Conservation (phyloP, 1,140 invertebrate genomes). For the Heliconius hermathena region DNA sequence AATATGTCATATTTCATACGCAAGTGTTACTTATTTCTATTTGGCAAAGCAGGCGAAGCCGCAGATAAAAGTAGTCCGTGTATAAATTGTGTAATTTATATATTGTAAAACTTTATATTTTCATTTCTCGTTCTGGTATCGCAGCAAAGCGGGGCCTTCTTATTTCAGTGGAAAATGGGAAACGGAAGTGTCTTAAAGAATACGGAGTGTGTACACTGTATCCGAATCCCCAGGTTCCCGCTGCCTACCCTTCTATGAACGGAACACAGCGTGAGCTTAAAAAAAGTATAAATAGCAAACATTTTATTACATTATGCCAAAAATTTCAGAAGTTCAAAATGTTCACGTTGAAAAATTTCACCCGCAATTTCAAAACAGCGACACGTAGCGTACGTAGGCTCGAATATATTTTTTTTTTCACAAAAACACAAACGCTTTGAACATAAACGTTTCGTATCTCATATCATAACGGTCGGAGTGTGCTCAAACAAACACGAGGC, state of each 20-base stretch:
- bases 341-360: conserved; percentile 14
- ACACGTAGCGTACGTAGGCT: conserved; percentile 17
- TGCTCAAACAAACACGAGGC: conserved; percentile 32
- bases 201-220: no score
- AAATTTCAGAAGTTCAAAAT: background rate
- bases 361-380: conserved; percentile 16
- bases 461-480: conserved; percentile 30
- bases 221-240: no score
- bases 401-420: conserved; percentile 11
- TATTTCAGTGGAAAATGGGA: no score
- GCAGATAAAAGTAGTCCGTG: no score
- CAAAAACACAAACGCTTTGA: conserved; percentile 22
- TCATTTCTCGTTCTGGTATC: no score
- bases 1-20: no score
- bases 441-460: conserved; percentile 30
- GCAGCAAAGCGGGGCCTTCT: no score
- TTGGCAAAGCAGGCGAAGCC: background rate
- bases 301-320: background rate
- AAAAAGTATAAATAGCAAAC: background rate
- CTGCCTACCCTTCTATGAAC: no score
- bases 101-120: no score
- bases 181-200: no score
- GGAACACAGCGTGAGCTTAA: no score
- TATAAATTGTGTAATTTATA: background rate
- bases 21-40: background rate